phyloP scores from a whole-genome alignment of 1,140 invertebrate species.

The Pseudomyrmex sp. region DNA sequence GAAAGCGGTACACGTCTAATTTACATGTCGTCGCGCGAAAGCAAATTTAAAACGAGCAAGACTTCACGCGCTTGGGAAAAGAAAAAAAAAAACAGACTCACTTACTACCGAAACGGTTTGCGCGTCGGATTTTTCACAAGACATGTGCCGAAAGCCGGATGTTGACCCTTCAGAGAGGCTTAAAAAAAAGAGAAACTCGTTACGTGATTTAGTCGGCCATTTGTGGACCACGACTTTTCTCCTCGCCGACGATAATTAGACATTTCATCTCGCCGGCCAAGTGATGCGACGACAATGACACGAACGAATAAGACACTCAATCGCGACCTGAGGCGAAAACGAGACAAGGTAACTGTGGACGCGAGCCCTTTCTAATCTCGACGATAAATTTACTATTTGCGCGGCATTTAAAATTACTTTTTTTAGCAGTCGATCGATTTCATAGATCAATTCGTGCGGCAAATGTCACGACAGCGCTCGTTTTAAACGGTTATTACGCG shows the following conservation, averaged over 20 bases:
- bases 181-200: slow-evolving; percentile 48
- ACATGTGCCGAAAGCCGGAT: slow-evolving; percentile 19
- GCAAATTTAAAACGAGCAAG: background rate
- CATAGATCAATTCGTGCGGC: no score
- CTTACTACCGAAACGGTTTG: slow-evolving; percentile 4
- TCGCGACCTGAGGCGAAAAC: background rate
- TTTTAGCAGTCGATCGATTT: no score
- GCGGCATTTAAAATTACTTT: no score
- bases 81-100: background rate
- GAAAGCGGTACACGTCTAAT: slow-evolving; percentile 35
- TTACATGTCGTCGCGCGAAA: background rate
- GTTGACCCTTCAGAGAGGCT: slow-evolving; percentile 26
- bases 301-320: background rate
- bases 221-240: slow-evolving; percentile 29
- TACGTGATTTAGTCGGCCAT: slow-evolving; percentile 16
- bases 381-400: no score
- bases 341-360: background rate
- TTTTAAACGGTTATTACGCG: no score
- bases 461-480: no score
- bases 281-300: slow-evolving; percentile 24
- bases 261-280: slow-evolving; percentile 2
- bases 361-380: no score
- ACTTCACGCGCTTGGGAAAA: slow-evolving; percentile 7
- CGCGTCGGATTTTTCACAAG: slow-evolving; percentile 14
- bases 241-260: slow-evolving; percentile 18